These are phyloP conservation scores for Acanthococcus lagerstroemiae DNA, from an alignment of 2,888 invertebrate species.

Conservation along the genomic window DNA sequence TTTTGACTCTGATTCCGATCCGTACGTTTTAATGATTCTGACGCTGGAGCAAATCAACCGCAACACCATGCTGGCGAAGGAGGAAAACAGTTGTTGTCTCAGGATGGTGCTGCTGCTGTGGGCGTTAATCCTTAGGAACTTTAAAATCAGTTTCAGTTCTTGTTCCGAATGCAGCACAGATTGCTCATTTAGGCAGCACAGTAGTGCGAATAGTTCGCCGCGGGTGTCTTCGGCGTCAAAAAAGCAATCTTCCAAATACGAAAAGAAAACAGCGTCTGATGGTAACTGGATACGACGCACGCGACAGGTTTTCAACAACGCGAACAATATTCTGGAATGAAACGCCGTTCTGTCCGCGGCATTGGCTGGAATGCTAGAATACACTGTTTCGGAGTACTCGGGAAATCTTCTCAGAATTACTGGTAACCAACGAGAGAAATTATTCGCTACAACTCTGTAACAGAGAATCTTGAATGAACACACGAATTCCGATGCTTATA, in stretches of 20 bases:
- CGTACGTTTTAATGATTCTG: neutral
- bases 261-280: neutral
- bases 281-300: slow-evolving; percentile 2
- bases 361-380: neutral
- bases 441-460: slow-evolving; percentile 5
- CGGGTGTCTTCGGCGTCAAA: slow-evolving; percentile 5
- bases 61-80: slow-evolving; percentile 10
- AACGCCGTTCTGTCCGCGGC: neutral
- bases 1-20: neutral
- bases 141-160: neutral
- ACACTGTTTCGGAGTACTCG: neutral
- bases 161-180: slow-evolving; percentile 11
- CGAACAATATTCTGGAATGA: neutral
- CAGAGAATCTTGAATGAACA: neutral
- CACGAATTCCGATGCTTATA: neutral
- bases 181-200: slow-evolving; percentile 12
- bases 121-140: neutral
- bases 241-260: slow-evolving; percentile 10
- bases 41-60: slow-evolving; percentile 12
- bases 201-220: slow-evolving; percentile 13
- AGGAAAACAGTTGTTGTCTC: slow-evolving; percentile 11
- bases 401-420: slow-evolving; percentile 9
- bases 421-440: slow-evolving; percentile 13
- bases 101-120: slow-evolving; percentile 5
- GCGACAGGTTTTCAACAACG: neutral